phyloP scores from a whole-genome alignment of 2,113 vertebrate genomes.

The Pycnonotus jocosus region DNA sequence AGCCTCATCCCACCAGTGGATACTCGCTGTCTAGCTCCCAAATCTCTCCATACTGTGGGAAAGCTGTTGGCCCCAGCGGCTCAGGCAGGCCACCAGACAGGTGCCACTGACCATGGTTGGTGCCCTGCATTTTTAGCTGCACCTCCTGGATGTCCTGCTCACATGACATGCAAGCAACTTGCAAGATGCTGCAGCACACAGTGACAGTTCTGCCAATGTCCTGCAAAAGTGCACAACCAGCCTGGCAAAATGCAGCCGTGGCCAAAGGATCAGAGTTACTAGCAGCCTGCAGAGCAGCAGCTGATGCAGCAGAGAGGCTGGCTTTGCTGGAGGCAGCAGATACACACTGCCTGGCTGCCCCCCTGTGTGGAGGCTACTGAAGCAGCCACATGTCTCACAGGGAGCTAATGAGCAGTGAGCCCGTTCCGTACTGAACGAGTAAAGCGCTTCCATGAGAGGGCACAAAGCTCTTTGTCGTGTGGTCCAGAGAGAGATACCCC shows the following conservation, averaged over 20 bases:
- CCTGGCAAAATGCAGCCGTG: background rate
- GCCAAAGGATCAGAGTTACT: background rate
- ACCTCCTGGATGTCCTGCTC: background rate
- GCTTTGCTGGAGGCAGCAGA: background rate
- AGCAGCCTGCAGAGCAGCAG: background rate
- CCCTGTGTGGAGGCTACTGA: background rate
- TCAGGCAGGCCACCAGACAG: background rate
- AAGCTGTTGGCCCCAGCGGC: background rate
- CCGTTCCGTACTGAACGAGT: fast-evolving
- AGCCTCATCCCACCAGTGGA: background rate
- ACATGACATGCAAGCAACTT: background rate
- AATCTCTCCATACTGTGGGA: background rate
- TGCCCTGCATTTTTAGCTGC: background rate
- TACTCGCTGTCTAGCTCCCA: background rate
- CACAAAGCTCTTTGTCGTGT: background rate
- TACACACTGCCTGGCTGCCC: background rate
- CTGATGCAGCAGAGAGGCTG: background rate
- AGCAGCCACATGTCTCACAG: background rate
- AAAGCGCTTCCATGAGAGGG: background rate
- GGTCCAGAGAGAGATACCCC: background rate
- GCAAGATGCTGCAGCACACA: background rate
- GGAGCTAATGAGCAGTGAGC: background rate
- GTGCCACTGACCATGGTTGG: background rate
- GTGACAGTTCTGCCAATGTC: background rate
- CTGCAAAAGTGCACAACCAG: background rate